These are phyloP conservation scores for Chloromyia formosa DNA, from an alignment of 2,888 invertebrate genomes.

Conservation along the genomic window DNA sequence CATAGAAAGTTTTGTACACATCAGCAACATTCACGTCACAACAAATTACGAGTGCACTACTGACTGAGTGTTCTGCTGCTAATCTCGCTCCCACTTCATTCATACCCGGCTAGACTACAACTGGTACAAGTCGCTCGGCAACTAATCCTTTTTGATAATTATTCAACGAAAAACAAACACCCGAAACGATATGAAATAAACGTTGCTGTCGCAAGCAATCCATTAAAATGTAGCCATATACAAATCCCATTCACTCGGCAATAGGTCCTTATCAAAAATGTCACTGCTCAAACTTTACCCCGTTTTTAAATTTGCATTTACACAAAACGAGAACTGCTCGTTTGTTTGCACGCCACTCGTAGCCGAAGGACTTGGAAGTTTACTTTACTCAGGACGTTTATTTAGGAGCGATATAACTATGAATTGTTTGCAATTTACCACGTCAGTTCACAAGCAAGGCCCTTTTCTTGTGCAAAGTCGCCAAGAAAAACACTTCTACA, in stretches of 20 bases:
- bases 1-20: constrained; percentile 41
- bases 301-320: constrained; percentile 29
- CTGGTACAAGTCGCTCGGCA: background rate
- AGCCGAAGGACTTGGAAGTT: background rate
- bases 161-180: too few species aligned
- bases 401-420: background rate
- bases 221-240: background rate
- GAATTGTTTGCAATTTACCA: constrained; percentile 41
- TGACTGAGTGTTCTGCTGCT: too few species aligned
- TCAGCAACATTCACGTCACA: constrained; percentile 43
- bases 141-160: too few species aligned
- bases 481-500: constrained; percentile 44
- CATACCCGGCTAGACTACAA: background rate
- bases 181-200: background rate
- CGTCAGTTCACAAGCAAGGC: constrained; percentile 35
- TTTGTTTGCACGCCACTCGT: background rate
- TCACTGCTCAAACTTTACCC: background rate
- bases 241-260: too few species aligned
- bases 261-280: background rate
- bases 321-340: background rate
- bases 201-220: background rate
- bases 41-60: constrained; percentile 31
- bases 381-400: background rate
- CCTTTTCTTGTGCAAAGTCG: constrained; percentile 24
- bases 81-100: background rate